Evolutionary conservation across 2,797 vertebrate genomes (phyloP).

Genomic region (Jordanella pulchra): DNA sequence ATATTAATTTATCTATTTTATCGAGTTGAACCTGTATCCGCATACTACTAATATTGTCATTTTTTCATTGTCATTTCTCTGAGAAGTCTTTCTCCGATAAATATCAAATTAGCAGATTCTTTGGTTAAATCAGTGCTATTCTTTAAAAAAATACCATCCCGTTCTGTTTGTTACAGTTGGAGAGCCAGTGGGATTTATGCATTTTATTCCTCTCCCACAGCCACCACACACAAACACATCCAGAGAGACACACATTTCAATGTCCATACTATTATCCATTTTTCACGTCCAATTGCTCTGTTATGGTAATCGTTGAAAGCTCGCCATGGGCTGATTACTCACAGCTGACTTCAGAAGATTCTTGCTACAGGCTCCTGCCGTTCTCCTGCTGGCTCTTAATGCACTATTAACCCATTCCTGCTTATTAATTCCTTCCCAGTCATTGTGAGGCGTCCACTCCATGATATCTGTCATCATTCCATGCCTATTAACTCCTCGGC

Average conservation of each 20-base stretch:
- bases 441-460: constrained; percentile 85
- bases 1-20: background rate
- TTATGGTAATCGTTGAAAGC: constrained; percentile 99
- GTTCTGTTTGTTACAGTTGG: constrained; percentile 48
- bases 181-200: constrained; percentile 53
- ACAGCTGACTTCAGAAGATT: constrained; percentile 97
- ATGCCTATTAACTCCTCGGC: constrained; percentile 79
- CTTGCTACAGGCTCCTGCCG: constrained; percentile 92
- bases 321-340: constrained; percentile 99
- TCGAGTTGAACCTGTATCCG: background rate
- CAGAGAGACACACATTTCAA: constrained; percentile 82
- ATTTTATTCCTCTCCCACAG: constrained; percentile 48
- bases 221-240: constrained; percentile 44
- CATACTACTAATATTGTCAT: no score
- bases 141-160: constrained; percentile 28
- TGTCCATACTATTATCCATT: constrained; percentile 99
- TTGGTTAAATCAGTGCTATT: constrained; percentile 29
- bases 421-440: constrained; percentile 99
- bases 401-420: constrained; percentile 99
- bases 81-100: background rate
- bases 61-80: background rate
- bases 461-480: constrained; percentile 83
- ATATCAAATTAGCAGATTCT: constrained; percentile 34
- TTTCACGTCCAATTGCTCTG: constrained; percentile 99
- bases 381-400: constrained; percentile 97